phyloP scores from a whole-genome alignment of 2,113 vertebrate species.

The Pteruthius melanotis region DNA sequence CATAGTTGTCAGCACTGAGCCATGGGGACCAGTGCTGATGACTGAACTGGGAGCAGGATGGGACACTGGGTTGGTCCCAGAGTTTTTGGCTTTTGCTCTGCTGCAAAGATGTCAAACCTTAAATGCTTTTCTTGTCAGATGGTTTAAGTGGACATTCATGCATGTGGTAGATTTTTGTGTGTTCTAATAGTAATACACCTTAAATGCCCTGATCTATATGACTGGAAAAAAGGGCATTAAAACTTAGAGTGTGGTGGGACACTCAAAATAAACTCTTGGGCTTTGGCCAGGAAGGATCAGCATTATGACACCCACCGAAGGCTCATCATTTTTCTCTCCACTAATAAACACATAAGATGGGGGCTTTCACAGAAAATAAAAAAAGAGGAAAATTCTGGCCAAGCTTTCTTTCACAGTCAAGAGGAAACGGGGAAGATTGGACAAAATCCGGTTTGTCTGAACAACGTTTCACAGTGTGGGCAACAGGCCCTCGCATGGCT shows the following conservation, averaged over 20 bases:
- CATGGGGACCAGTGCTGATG: not conserved
- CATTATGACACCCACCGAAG: not conserved
- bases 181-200: not conserved
- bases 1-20: not conserved
- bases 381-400: not conserved
- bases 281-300: not conserved
- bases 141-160: not conserved
- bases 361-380: not conserved
- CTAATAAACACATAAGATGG: not conserved
- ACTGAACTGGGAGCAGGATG: not conserved
- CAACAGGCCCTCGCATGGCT: not conserved
- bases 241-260: not conserved
- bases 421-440: not conserved
- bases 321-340: not conserved
- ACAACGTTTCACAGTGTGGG: not conserved
- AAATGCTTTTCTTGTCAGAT: not conserved
- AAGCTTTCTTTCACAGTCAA: not conserved
- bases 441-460: not conserved
- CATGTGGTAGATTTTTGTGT: not conserved
- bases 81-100: not conserved
- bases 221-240: not conserved
- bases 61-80: not conserved
- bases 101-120: not conserved
- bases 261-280: not conserved
- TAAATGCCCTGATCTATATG: not conserved